Evolutionary conservation across 2,888 invertebrate genomes (phyloP), one percentile per base, ranked within the genome.

Genomic region (Empis livida): DNA sequence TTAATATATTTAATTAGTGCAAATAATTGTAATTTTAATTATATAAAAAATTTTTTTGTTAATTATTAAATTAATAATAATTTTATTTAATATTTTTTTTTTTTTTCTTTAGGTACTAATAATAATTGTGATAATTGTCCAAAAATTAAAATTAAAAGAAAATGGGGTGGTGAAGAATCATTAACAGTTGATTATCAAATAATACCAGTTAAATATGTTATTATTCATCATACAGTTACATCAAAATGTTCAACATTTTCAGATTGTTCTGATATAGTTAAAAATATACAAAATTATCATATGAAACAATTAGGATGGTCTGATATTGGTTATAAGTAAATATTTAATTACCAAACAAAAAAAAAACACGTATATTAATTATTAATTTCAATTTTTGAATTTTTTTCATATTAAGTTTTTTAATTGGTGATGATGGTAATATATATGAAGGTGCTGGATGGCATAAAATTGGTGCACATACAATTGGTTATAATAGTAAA

Each of bases 381-480:
- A 14, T 14, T n/a, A 35, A 16, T 37, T 37, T 14, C 20, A 15
- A 37, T 6, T 6, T 13, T 37, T 23, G n/a, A n/a, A 43, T 38
- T 42, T 6, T 16, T 30, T 31, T 49, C 5, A 15, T 30, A 32
- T 49, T 46, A 35, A 78, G 77, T 42, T 79, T 78, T 52, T 56
- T 80, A 50, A 71, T 82, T 46, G 80, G 80, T 8, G 76, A 76
- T 27, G 79, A 80, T 57, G 80, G 79, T 6, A 71, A 75, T 31
- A 68, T 82, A 10, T 82, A 80, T 55, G 80, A 81, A 63, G 82
- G 80, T 1, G 62, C 72, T 2, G 81, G 81, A 2, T 82, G 81
- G 81, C 68, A 73, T 6, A 69, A 71, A 37, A 67, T 70, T 10
- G 81, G 80, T 0, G 73, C 78, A 0, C 81, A 80, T 54, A 76